Base-by-base conservation (phyloP, 2,797 vertebrate genomes). In the Pempheris klunzingeri region DNA sequence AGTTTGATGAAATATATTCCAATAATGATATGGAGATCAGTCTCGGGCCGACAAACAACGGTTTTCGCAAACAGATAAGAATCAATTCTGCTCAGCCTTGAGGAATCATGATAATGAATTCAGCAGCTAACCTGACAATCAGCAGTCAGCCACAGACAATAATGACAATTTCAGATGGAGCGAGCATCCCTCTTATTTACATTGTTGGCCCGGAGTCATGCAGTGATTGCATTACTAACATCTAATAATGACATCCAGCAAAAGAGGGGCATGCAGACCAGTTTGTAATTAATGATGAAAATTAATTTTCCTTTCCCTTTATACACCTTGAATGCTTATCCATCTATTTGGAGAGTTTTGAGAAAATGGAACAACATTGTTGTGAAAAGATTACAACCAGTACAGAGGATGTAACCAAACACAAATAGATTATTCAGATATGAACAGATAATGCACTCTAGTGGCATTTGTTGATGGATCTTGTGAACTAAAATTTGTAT, bases 11-110 rank as follows among this genome's bases (percentile, higher is more conserved):
- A 84, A 90, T 88, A 79, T 83, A 77, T 88, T 86, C 69, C 68
- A 86, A 82, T 88, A 90, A 91, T 78, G 65, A 86, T 84, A 92
- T 92, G 92, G 63, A 92, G 86, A 93, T 93, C 84, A 90, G 87
- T 49, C 41, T 46, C 70, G 30, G 61, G 76, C 71, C 52, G 52
- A 86, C 78, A 84, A 87, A 90, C n/a, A n/a, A 87, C 50, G 68
- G 74, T 88, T 84, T n/a, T 91, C 74, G 81, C 78, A 81, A 87
- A 83, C 73, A 74, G 89, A 93, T 92, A 83, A 83, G 74, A 90
- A 89, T 93, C 90, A 89, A 85, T 91, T 90, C 84, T 60, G 61
- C 73, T 73, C 90, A 85, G 87, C 75, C 86, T 85, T 67, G 78
- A 87, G 86, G 72, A 92, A 92, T 89, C 77, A 66, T 38, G 47